Conservation (phyloP, 2,113 vertebrate genomes). For the Anarrhichthys ocellatus region DNA sequence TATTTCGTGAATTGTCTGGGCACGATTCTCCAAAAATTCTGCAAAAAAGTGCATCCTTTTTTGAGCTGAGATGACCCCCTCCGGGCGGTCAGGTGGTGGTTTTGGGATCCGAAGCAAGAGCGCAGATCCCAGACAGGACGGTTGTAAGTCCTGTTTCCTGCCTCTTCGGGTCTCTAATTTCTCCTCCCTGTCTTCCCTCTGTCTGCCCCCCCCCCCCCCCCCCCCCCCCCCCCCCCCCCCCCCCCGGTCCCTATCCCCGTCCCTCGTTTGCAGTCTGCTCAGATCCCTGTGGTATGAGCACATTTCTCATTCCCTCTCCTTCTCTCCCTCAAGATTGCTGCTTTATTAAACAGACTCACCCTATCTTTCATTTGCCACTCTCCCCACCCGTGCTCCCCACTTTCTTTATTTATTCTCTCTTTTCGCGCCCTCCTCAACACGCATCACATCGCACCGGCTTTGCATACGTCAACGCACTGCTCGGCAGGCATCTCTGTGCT, state of each 20-base stretch:
- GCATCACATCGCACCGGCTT: constrained; percentile 43
- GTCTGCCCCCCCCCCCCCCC: constrained; percentile 19
- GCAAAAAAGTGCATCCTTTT: neutral
- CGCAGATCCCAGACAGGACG: constrained; percentile 24
- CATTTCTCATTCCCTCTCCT: constrained; percentile 81
- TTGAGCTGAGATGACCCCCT: neutral
- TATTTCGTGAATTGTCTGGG: neutral
- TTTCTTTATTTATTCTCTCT: constrained; percentile 62
- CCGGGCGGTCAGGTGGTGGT: neutral
- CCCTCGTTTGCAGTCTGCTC: constrained; percentile 78
- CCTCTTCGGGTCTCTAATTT: constrained; percentile 55
- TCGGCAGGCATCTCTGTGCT: constrained; percentile 44
- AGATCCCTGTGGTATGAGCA: constrained; percentile 78
- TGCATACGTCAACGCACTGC: constrained; percentile 54
- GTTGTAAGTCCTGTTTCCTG: constrained; percentile 39
- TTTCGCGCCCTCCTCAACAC: constrained; percentile 43
- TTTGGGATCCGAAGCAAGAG: constrained; percentile 6
- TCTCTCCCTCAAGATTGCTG: constrained; percentile 73
- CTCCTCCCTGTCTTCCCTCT: constrained; percentile 56
- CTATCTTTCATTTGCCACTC: constrained; percentile 80
- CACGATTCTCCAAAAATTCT: neutral
- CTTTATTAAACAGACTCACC: constrained; percentile 82
- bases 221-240: constrained; percentile 1
- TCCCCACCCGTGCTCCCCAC: constrained; percentile 53
- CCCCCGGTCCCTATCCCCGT: no score